phyloP scores from a whole-genome alignment of 2,113 vertebrate species.

The Gobius niger region DNA sequence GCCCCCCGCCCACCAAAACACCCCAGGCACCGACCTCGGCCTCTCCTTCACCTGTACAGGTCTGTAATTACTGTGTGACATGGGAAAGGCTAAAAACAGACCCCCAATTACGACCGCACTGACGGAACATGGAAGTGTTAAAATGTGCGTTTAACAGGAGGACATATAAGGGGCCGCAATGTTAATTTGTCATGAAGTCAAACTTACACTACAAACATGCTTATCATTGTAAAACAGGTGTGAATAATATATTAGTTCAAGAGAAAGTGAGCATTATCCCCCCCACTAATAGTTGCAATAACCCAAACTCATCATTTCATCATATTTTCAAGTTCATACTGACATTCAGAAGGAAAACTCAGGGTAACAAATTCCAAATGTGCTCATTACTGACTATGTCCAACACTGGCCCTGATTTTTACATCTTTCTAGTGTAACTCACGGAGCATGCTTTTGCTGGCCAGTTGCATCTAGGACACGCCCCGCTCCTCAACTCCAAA shows the following conservation, averaged over 20 bases:
- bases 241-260: neutral
- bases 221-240: neutral
- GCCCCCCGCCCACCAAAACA: slow-evolving; percentile 6
- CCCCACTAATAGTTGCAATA: neutral
- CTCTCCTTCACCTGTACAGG: slow-evolving; percentile 51
- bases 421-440: slow-evolving; percentile 15
- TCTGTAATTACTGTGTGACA: slow-evolving; percentile 62
- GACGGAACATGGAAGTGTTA: neutral
- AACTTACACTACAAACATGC: neutral
- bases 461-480: slow-evolving; percentile 66
- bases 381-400: slow-evolving; percentile 10
- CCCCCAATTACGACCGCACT: slow-evolving; percentile 27
- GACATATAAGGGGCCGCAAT: neutral
- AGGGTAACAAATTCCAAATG: neutral
- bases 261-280: neutral
- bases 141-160: neutral
- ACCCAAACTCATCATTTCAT: neutral
- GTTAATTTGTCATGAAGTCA: neutral
- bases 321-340: neutral
- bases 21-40: slow-evolving; percentile 40
- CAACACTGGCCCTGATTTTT: slow-evolving; percentile 31
- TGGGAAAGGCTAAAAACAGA: slow-evolving; percentile 39
- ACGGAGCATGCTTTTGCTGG: slow-evolving; percentile 27
- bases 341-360: neutral
- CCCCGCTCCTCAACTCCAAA: slow-evolving; percentile 63